Evolutionary conservation across 2,888 invertebrate species (phyloP).

Genomic region (Caenorhabditis becei): DNA sequence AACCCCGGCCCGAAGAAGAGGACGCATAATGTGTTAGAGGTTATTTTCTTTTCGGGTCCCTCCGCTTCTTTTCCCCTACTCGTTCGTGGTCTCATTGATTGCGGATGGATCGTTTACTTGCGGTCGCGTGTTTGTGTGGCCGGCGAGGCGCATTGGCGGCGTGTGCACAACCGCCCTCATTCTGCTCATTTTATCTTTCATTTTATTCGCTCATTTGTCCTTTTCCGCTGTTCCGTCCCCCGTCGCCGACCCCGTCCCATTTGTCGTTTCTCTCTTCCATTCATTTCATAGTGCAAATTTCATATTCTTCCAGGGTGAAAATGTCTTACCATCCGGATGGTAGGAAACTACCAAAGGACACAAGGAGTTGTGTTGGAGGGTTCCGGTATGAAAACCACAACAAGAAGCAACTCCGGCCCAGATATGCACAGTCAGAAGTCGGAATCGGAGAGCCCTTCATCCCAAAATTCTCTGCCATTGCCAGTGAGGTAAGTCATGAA

Average conservation of each 20-base stretch:
- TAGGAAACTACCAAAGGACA: conserved; percentile 52
- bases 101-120: conserved; percentile 57
- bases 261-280: too few relatives aligned
- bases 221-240: conserved; percentile 9
- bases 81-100: conserved; percentile 51
- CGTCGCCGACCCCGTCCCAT: too few relatives aligned
- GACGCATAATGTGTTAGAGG: conserved; percentile 61
- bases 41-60: conserved; percentile 54
- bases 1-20: conserved; percentile 31
- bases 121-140: conserved; percentile 35
- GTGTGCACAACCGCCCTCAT: conserved; percentile 34
- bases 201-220: conserved; percentile 27
- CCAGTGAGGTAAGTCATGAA: conserved; percentile 68
- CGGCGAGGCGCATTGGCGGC: conserved; percentile 36
- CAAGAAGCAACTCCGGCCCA: conserved; percentile 51
- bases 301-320: conserved; percentile 26
- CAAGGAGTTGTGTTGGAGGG: conserved; percentile 60
- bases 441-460: conserved; percentile 73
- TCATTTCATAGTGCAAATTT: conserved; percentile 2
- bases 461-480: conserved; percentile 76
- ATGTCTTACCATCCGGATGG: conserved; percentile 50
- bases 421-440: conserved; percentile 73
- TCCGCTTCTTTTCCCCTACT: conserved; percentile 20
- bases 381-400: conserved; percentile 56
- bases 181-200: conserved; percentile 42